Percentiles rank a stretch among this genome's conserved stretches.
Evolutionary conservation across 2,888 invertebrate species (phyloP).

Genomic region (Athripsodes cinereus): DNA sequence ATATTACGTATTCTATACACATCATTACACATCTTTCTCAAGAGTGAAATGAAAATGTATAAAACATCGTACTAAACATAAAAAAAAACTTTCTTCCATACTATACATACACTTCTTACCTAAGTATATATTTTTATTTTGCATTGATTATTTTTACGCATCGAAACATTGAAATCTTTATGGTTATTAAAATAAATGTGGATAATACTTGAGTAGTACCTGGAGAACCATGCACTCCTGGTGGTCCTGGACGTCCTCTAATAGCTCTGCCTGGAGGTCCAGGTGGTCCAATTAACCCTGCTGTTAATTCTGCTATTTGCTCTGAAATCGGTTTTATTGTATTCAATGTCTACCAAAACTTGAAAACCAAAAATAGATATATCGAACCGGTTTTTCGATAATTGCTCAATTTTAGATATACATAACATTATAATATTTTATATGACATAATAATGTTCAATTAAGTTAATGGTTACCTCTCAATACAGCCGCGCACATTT

Average conservation of each 20-base stretch:
- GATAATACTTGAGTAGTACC: too few species aligned
- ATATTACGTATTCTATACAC: too few species aligned
- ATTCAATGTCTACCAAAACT: too few species aligned
- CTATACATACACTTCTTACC: too few species aligned
- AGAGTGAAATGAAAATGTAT: too few species aligned
- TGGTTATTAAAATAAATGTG: too few species aligned
- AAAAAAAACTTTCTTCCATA: too few species aligned
- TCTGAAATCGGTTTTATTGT: slow-evolving; percentile 50
- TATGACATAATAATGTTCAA: neutral
- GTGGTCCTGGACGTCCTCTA: slow-evolving; percentile 63
- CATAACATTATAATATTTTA: neutral
- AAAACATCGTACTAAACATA: too few species aligned
- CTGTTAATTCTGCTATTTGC: slow-evolving; percentile 64
- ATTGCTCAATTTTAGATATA: neutral
- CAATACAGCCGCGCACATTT: slow-evolving; percentile 73
- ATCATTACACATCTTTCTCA: too few species aligned
- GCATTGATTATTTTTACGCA: too few species aligned
- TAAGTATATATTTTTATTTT: too few species aligned
- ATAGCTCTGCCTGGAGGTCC: slow-evolving; percentile 60
- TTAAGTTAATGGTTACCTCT: slow-evolving; percentile 53
- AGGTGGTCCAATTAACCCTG: slow-evolving; percentile 55
- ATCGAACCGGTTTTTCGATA: neutral
- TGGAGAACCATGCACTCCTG: slow-evolving; percentile 62
- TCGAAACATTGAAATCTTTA: too few species aligned
- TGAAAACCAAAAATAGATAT: neutral